Conservation (phyloP, 1,140 invertebrate genomes). For the Lysiphlebus fabarum region DNA sequence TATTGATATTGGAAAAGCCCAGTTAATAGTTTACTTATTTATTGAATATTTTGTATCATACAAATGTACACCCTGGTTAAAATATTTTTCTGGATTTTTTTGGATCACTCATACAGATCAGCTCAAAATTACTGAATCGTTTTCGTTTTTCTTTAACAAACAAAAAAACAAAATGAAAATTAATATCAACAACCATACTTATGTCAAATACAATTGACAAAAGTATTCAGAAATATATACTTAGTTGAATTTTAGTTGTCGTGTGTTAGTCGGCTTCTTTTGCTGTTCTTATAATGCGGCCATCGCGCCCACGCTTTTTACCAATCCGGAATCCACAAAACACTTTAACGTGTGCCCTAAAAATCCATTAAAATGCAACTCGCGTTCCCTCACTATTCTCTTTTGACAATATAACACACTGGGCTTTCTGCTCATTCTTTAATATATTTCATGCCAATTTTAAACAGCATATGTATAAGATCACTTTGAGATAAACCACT, state of each 20-base stretch:
- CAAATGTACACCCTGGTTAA: too few species aligned
- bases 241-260: not conserved
- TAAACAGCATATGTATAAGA: conserved; percentile 23
- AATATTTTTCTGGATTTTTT: too few species aligned
- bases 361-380: conserved; percentile 45
- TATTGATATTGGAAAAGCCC: too few species aligned
- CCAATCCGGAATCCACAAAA: conserved; percentile 44
- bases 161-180: too few species aligned
- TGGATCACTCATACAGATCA: too few species aligned
- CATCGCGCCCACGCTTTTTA: conserved; percentile 40
- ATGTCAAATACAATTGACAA: not conserved
- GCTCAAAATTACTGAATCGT: too few species aligned
- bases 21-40: too few species aligned
- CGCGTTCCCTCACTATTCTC: conserved; percentile 28
- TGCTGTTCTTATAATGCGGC: conserved; percentile 33
- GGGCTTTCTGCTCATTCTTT: not conserved
- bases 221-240: conserved; percentile 1
- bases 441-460: conserved; percentile 16
- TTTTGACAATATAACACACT: too few species aligned
- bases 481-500: conserved; percentile 40
- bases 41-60: not conserved
- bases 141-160: too few species aligned
- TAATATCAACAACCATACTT: too few species aligned
- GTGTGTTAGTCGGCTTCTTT: conserved; percentile 34
- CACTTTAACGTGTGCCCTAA: conserved; percentile 39